Percentiles rank a stretch among this genome's conserved stretches.
phyloP scores from a whole-genome alignment of 53 echinoderm and acorn worm species.

The Echinarachnius parma region DNA sequence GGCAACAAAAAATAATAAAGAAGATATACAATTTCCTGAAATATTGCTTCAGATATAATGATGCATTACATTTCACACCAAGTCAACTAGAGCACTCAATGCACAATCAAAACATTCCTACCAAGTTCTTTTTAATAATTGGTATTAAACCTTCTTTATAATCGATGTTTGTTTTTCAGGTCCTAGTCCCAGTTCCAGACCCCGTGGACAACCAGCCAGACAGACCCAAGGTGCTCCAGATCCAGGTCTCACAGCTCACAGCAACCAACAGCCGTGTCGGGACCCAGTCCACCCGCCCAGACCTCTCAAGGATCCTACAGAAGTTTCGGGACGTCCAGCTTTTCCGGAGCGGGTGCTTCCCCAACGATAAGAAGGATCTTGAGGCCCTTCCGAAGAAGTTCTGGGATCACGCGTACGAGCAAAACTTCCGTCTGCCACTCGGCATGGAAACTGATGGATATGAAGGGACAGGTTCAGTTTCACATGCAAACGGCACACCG shows the following conservation, averaged over 20 bases:
- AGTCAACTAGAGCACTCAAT: too few relatives aligned
- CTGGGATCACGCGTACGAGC: constrained; percentile 83
- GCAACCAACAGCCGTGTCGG: constrained; percentile 89
- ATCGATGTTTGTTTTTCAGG: too few relatives aligned
- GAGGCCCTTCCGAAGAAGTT: constrained; percentile 64
- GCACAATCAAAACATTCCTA: too few relatives aligned
- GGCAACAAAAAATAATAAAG: too few relatives aligned
- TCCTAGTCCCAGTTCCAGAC: constrained; percentile 37
- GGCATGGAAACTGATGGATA: constrained; percentile 15
- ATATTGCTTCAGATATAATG: too few relatives aligned
- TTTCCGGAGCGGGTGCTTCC: constrained; percentile 50
- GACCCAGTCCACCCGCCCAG: constrained; percentile 71
- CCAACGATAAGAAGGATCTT: constrained; percentile 35
- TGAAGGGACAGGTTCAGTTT: neutral
- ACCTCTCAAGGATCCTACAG: constrained; percentile 77
- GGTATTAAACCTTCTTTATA: too few relatives aligned
- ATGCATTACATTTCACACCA: too few relatives aligned
- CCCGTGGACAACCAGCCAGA: constrained; percentile 77
- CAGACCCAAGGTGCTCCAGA: constrained; percentile 77
- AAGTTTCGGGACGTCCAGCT: constrained; percentile 66
- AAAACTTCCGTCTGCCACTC: constrained; percentile 68
- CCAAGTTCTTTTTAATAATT: too few relatives aligned
- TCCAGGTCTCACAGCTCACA: constrained; percentile 87
- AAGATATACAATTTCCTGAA: too few relatives aligned
- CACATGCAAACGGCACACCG: constrained; percentile 11